Evolutionary conservation across 2,888 invertebrate species (phyloP), one percentile per base, ranked within the genome.

Genomic region (Neuroscelio doddi): DNA sequence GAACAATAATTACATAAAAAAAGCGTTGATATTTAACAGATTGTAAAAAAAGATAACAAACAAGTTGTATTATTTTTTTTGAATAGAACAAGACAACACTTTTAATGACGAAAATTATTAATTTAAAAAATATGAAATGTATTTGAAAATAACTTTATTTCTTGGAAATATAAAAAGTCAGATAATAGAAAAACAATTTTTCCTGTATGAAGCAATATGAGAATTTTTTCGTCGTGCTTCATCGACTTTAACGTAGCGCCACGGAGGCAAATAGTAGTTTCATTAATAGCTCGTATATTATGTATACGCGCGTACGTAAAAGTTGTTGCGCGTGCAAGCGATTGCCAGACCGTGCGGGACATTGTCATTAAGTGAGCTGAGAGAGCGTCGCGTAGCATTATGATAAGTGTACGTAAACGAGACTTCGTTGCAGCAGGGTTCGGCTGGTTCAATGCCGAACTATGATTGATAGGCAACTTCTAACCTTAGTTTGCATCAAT

Each of bases 401-500:
- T 3, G 15, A 30, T 24, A 16, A 21, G 3, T 17, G 21, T 10
- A 29, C 45, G 4, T 17, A 10, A 14, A 34, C 15, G 34, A 42
- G 34, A 1, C 9, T 16, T 26, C 10, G 34, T 32, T 30, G 29
- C 41, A 47, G 32, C 59, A 58, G 70, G 72, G 74, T 75, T 75
- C 72, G 69, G 73, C 46, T 59, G 73, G 78, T 80, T 81, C 81
- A 80, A 81, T 81, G 81, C 75, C 80, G 75, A 79, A 76, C 65
- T 69, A 67, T 80, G 80, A 81, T 81, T 80, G 81, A 81, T 81
- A 73, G 80, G 75, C 77, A 78, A 78, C 78, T 78, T 77, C 73
- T 80, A 80, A 81, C 80, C 80, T 80, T 74, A 73, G 70, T 78
- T 80, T 75, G 77, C 80, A 80, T 77, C 72, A 65, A 58, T 64